Conservation (phyloP, 2,888 invertebrate species). For the Ormyrus rosae region DNA sequence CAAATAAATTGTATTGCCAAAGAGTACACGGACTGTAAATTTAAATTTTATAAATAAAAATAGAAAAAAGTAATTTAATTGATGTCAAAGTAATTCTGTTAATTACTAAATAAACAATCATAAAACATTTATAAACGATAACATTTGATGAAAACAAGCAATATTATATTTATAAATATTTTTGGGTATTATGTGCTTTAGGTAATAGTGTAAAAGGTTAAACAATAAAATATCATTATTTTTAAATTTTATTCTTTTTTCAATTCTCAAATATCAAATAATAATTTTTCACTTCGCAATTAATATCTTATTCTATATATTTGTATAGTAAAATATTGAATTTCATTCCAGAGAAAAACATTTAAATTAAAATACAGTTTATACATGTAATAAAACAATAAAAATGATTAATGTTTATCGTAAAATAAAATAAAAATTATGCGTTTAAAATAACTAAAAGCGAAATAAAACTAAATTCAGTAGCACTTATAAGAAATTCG, state of each 20-base stretch:
- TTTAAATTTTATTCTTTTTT: slow-evolving; percentile 16
- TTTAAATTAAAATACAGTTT: slow-evolving; percentile 20
- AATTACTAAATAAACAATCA: too few species aligned
- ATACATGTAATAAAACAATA: slow-evolving; percentile 25
- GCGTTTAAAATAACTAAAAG: slow-evolving; percentile 14
- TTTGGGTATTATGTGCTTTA: too few species aligned
- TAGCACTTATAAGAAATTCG: slow-evolving; percentile 29
- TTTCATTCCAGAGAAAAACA: slow-evolving; percentile 15
- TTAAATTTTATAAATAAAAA: too few species aligned
- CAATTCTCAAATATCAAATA: not conserved
- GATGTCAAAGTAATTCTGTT: too few species aligned
- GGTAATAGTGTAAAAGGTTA: not conserved
- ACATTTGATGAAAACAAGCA: too few species aligned
- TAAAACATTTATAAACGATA: too few species aligned
- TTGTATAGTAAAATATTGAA: not conserved
- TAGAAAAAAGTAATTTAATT: too few species aligned
- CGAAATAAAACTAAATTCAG: slow-evolving; percentile 17
- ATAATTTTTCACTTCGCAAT: not conserved
- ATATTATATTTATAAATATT: too few species aligned
- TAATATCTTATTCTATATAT: slow-evolving; percentile 10
- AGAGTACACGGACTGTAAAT: too few species aligned
- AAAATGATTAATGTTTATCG: slow-evolving; percentile 4
- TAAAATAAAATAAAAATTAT: slow-evolving; percentile 1
- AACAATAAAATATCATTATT: not conserved
- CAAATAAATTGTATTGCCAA: too few species aligned